Conservation (phyloP, 2,113 vertebrate species). For the Vimba vimba region DNA sequence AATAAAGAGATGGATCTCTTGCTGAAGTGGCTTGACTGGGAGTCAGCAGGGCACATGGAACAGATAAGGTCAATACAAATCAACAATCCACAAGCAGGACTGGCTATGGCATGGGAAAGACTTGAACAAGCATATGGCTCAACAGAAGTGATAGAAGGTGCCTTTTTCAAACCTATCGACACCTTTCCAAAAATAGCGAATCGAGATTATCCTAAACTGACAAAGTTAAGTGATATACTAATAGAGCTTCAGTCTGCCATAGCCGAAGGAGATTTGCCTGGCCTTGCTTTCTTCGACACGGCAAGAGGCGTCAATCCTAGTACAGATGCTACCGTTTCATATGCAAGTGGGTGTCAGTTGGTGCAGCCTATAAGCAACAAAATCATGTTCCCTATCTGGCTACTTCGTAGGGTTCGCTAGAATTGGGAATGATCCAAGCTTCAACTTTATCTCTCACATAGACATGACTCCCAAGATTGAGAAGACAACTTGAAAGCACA, state of each 20-base stretch:
- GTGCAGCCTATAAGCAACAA: no score
- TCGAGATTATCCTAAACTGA: slow-evolving; percentile 24
- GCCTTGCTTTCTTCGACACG: slow-evolving; percentile 45
- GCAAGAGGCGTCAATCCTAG: slow-evolving; percentile 44
- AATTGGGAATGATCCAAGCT: no score
- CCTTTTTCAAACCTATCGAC: slow-evolving; percentile 44
- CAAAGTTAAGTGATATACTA: slow-evolving; percentile 41
- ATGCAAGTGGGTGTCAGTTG: no score
- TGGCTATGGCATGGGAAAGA: slow-evolving; percentile 26
- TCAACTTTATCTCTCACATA: no score
- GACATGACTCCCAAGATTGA: no score
- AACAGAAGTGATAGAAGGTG: slow-evolving; percentile 12
- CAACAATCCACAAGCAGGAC: neutral
- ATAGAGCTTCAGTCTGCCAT: slow-evolving; percentile 46
- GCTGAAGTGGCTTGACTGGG: slow-evolving; percentile 28
- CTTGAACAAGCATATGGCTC: slow-evolving; percentile 21
- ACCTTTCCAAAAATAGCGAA: slow-evolving; percentile 42
- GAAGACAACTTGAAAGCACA: no score
- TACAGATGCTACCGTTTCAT: no score
- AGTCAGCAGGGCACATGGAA: slow-evolving; percentile 18
- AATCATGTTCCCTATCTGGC: no score
- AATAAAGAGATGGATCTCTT: slow-evolving; percentile 36
- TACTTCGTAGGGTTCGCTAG: no score
- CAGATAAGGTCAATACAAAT: slow-evolving; percentile 25
- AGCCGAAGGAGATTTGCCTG: slow-evolving; percentile 32